phyloP scores from a whole-genome alignment of 2,888 invertebrate genomes.

The Pemphredon lugubris region DNA sequence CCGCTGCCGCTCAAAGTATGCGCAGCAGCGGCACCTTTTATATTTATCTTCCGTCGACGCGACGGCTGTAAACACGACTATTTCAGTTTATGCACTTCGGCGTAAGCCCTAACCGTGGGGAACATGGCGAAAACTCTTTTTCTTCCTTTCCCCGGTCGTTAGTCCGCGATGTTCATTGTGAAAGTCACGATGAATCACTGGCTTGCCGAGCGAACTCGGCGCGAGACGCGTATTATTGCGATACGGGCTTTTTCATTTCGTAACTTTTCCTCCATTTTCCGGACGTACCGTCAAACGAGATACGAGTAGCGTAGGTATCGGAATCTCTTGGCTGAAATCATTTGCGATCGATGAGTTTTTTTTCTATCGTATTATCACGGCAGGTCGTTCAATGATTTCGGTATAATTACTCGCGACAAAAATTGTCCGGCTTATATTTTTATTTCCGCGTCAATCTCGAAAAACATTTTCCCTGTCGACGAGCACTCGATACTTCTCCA shows the following conservation, averaged over 20 bases:
- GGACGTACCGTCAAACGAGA: too few species aligned
- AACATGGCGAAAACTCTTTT: not conserved
- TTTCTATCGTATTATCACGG: too few species aligned
- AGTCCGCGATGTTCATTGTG: slow-evolving; percentile 37
- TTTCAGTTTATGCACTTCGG: slow-evolving; percentile 40
- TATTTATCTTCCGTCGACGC: slow-evolving; percentile 57
- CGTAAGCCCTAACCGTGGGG: slow-evolving; percentile 15
- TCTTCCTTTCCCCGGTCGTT: not conserved
- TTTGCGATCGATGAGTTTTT: too few species aligned
- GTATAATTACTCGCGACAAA: too few species aligned
- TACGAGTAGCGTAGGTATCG: too few species aligned
- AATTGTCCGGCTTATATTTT: too few species aligned
- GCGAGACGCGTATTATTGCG: slow-evolving; percentile 23
- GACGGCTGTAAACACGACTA: slow-evolving; percentile 59
- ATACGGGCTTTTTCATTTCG: slow-evolving; percentile 25
- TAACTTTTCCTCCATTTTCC: slow-evolving; percentile 20
- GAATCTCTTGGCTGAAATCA: too few species aligned
- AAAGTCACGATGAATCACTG: slow-evolving; percentile 55
- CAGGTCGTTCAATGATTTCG: too few species aligned
- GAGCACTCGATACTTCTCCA: too few species aligned
- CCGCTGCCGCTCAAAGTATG: not conserved
- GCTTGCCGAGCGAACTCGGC: slow-evolving; percentile 21
- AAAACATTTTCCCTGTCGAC: too few species aligned
- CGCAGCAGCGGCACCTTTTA: slow-evolving; percentile 62
- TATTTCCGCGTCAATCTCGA: too few species aligned